A percentile compares a stretch with the other conserved stretches of the same genome.
These are phyloP conservation scores for Pteronotus mesoamericanus DNA, from an alignment of 2,797 vertebrate species.

Conservation along the genomic window DNA sequence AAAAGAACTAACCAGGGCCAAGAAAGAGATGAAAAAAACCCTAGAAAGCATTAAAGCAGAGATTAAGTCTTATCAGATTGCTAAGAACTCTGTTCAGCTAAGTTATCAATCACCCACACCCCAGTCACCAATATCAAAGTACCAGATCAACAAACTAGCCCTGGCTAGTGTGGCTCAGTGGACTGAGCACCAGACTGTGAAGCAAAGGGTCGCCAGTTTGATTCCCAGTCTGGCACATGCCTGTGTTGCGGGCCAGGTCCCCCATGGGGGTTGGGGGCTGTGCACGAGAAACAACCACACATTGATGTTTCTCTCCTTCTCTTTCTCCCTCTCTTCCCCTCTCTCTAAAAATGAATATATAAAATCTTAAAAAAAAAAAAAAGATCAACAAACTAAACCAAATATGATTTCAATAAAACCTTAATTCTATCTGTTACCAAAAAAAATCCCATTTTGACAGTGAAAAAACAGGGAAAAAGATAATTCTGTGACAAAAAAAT, in stretches of 20 bases:
- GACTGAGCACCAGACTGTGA: no score
- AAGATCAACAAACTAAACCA: not conserved
- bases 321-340: no score
- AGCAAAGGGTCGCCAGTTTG: no score
- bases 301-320: no score
- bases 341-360: no score
- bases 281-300: no score
- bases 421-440: slow-evolving; percentile 7
- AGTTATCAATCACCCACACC: not conserved
- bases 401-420: not conserved
- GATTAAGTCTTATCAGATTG: not conserved
- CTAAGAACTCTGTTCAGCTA: not conserved
- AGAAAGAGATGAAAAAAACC: not conserved
- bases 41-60: not conserved
- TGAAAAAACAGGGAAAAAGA: not conserved
- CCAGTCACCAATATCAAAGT: not conserved
- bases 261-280: no score
- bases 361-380: no score
- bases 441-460: not conserved
- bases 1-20: not conserved
- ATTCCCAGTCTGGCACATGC: no score
- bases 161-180: no score
- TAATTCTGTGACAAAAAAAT: not conserved
- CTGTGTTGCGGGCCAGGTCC: no score
- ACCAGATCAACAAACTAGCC: not conserved